Evolutionary conservation across 1,140 invertebrate species (phyloP), one percentile per base, ranked within the genome.

Genomic region (Hirudo medicinalis): DNA sequence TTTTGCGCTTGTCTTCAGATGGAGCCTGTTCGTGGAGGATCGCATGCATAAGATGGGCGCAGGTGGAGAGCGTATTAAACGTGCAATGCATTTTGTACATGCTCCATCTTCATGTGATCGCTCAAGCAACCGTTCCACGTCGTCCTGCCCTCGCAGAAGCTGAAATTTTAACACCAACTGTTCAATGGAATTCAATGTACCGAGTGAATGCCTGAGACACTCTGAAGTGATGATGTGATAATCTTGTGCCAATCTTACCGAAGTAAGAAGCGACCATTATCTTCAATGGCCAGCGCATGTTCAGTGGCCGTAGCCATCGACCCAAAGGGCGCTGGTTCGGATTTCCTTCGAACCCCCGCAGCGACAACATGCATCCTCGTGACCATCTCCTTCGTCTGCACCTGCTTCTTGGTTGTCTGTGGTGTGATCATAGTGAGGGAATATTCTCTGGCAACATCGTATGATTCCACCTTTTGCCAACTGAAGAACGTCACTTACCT

Each of bases 381-480:
- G 43, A 74, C 73, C 53, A 66, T 74, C 20, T 43, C 73, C 9
- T 40, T 72, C 49, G 55, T 72, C 25, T 74, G 73, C 68, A 49
- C 70, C 36, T 71, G 73, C 49, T 49, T 74, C 19, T 25, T 74
- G n/a, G 73, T 74, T 13, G 57, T 74, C 36, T 74, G 73, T 29
- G 73, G 73, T 20, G 73, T 74, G 22, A 63, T 74, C 69, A 54
- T 74, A 19, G 70, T 74, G 3, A 55, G 73, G 2, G 73, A 74
- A 49, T 74, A 74, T 69, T 54, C 70, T 17, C 70, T 69, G 36
- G 69, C 36, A 17, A 49, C 43, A 3, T 25, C 40, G 25, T 74
- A 74, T 69, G 32, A 49, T 25, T n/a, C 55, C 32, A 68, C 73
- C 17, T 32, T 20, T 20, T 74, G 73, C 67, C 25, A n/a, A 25